Evolutionary conservation across 2,797 vertebrate genomes (phyloP).

Genomic region (Spinus olivaceus): DNA sequence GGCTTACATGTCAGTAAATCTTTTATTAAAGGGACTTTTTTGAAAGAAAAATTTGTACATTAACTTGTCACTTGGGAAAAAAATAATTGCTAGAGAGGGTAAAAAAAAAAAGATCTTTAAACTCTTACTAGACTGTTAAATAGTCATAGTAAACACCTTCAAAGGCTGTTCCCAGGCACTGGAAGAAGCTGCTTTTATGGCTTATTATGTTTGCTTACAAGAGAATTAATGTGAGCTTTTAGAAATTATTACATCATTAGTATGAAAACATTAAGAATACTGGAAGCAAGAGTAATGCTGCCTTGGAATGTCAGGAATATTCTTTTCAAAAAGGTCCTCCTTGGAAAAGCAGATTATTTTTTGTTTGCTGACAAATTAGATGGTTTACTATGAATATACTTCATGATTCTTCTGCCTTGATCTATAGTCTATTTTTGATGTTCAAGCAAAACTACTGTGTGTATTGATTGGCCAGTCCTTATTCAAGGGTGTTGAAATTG

Average conservation of each 20-base stretch:
- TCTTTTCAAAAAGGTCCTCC: not conserved
- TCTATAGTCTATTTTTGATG: not conserved
- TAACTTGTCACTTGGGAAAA: not conserved
- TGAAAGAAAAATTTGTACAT: not conserved
- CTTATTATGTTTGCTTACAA: not conserved
- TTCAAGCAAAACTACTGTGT: not conserved
- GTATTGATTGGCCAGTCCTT: not conserved
- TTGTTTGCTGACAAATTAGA: not conserved
- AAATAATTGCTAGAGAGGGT: not conserved
- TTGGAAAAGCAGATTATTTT: not conserved
- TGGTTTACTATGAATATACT: not conserved
- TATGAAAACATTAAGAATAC: not conserved
- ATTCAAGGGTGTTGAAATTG: not conserved
- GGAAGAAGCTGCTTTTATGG: slow-evolving; percentile 5
- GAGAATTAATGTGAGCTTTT: not conserved
- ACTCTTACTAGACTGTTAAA: not conserved
- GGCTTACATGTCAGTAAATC: not conserved
- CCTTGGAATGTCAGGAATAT: not conserved
- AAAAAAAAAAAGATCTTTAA: not conserved
- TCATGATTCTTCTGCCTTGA: not conserved
- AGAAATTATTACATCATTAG: not conserved
- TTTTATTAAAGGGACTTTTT: not conserved
- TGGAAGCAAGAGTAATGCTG: not conserved
- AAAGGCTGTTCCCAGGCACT: not conserved
- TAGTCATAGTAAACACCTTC: not conserved